Evolutionary conservation across 1,140 invertebrate genomes (phyloP), one percentile per base, ranked within the genome.

Genomic region (Pteromalus puparum): DNA sequence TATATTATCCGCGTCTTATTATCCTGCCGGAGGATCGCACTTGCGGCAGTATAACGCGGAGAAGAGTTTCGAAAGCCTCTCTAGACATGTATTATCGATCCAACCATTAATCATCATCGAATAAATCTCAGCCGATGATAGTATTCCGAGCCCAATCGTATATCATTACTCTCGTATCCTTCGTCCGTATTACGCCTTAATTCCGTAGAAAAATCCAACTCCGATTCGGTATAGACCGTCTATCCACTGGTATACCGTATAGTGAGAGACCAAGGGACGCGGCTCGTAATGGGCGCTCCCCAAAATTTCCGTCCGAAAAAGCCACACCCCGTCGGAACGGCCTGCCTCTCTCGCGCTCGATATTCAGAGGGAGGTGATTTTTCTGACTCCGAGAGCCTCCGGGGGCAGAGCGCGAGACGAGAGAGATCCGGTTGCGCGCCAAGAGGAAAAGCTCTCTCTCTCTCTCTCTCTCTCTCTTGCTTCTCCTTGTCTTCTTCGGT

Each of bases 261-360:
- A 26, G 67, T 12, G 30, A n/a, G 67, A 70, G 26, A 26, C 28
- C 67, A 4, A 70, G 28, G 26, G 67, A 70, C 67, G 10, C 15
- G 38, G 0, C 9, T 42, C 0, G 30, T 70, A 28, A 70, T 70
- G 67, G 67, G 10, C 15, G 67, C 34, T n/a, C 76, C 76, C 61
- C 26, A 18, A 85, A 81, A 81, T 81, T 76, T 34, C 80, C 72
- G 75, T 15, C n/a, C 26, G 65, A 81, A 81, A 81, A 85, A 81
- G 83, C 83, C 83, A 85, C 83, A 81, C 83, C 83, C 83, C 78
- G 67, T 73, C 72, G 26, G 24, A 13, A 74, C 75, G 77, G 83
- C 77, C 77, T 72, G 38, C 38, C 34, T 38, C 38, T 12, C 28
- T 42, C 28, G 28, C 65, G 65, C 78, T 28, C 61, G 65, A 83